phyloP scores from a whole-genome alignment of 2,797 vertebrate species.

The Ptychobarbus kaznakovi region DNA sequence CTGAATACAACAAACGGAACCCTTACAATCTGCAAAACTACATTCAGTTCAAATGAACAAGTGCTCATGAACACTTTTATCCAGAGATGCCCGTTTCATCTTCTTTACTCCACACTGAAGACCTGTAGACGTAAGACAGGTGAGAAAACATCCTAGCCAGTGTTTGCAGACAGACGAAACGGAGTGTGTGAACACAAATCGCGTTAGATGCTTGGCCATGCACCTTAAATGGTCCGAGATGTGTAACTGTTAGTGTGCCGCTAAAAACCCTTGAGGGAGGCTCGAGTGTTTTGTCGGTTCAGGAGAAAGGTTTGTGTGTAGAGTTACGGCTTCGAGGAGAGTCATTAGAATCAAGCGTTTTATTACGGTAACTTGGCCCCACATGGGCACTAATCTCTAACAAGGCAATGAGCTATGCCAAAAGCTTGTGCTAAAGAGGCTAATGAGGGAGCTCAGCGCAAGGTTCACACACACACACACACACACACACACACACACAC shows the following conservation, averaged over 20 bases:
- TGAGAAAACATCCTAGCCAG: slow-evolving; percentile 59
- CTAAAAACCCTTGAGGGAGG: slow-evolving; percentile 75
- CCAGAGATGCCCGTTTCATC: neutral
- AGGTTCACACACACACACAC: slow-evolving; percentile 26
- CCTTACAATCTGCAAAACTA: neutral
- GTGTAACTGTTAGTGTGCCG: slow-evolving; percentile 74
- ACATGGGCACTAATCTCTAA: slow-evolving; percentile 67
- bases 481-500: slow-evolving; percentile 46
- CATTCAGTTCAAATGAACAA: neutral
- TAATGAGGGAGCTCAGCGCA: slow-evolving; percentile 66
- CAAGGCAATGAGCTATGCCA: slow-evolving; percentile 68
- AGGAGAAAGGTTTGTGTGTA: slow-evolving; percentile 60
- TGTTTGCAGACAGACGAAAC: slow-evolving; percentile 63
- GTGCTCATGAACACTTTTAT: neutral
- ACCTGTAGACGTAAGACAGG: slow-evolving; percentile 25
- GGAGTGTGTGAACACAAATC: slow-evolving; percentile 74
- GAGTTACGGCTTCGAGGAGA: slow-evolving; percentile 60
- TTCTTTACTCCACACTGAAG: neutral
- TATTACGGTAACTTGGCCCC: slow-evolving; percentile 61
- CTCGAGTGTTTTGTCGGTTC: slow-evolving; percentile 74
- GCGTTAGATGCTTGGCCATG: slow-evolving; percentile 80
- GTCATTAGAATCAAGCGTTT: slow-evolving; percentile 68
- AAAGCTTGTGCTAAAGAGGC: slow-evolving; percentile 73
- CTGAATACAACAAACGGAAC: neutral
- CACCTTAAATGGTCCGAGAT: slow-evolving; percentile 68